These are phyloP conservation scores for Toxonevra muliebris DNA, from an alignment of 2,888 invertebrate species.

Conservation along the genomic window DNA sequence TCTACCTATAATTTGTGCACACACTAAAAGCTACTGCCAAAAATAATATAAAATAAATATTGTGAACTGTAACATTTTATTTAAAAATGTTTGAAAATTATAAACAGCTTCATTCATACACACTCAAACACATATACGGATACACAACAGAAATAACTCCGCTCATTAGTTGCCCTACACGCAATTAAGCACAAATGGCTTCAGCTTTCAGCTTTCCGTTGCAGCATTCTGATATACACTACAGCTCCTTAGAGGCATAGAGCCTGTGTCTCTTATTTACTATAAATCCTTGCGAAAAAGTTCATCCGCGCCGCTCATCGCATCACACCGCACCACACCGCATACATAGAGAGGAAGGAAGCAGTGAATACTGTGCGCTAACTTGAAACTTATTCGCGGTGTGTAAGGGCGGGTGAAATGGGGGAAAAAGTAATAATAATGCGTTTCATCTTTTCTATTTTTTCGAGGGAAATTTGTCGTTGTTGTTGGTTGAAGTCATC, in stretches of 20 bases:
- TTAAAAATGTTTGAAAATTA: conserved; percentile 41
- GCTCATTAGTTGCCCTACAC: conserved; percentile 62
- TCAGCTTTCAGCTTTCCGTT: conserved; percentile 39
- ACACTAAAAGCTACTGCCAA: background rate
- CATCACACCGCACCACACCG: background rate
- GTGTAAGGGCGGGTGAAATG: no score
- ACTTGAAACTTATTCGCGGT: conserved; percentile 20
- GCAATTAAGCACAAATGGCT: conserved; percentile 64
- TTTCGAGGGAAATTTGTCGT: conserved; percentile 33
- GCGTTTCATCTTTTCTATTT: conserved; percentile 8
- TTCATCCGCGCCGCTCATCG: conserved; percentile 38
- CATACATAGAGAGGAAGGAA: background rate
- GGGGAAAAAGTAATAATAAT: background rate
- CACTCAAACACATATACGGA: no score
- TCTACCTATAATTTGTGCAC: background rate
- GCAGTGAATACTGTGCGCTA: background rate
- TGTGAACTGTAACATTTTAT: background rate
- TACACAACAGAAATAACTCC: conserved; percentile 45
- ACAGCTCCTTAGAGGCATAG: background rate
- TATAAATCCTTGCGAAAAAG: conserved; percentile 51
- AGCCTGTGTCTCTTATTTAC: conserved; percentile 17
- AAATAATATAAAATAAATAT: background rate
- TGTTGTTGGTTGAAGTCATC: conserved; percentile 24
- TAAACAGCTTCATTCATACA: conserved; percentile 37
- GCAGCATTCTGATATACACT: background rate